Base-by-base conservation (phyloP, 2,113 vertebrate species). In the Calyptomena viridis region DNA sequence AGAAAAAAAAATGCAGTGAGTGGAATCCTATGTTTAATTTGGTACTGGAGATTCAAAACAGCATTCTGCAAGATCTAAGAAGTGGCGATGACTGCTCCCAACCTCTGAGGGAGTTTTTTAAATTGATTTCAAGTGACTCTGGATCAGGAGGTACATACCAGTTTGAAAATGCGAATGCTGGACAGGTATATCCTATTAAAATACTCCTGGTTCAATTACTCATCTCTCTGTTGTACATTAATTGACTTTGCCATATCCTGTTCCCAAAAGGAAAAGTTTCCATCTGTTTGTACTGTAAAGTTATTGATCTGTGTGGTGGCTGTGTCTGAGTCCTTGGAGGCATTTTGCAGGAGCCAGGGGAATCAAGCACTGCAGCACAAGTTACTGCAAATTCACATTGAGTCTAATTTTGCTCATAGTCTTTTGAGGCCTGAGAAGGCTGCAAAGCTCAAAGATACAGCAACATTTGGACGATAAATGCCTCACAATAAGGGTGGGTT, bases 181-280 rank as follows among this genome's bases (percentile, higher is more conserved):
- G 42, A 74, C 52, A 80, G 63, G 15, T 71, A 74, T 63, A 77
- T 63, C 59, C 39, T 86, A 35, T 87, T 71, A 92, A 92, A 93
- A 93, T 90, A 95, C 52, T 77, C 49, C 52, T 90, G 79, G 28
- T 68, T 95, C 85, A 95, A 75, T 91, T 93, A 71, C 79, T 96
- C 79, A 72, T 68, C 52, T 90, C 75, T 90, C 90, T 81, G 52
- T 81, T 47, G 37, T 88, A 56, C 90, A 84, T 94, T 69, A 94
- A 80, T 77, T 94, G 75, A 83, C 88, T 88, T 84, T 44, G 44
- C 64, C 82, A 88, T 93, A 71, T 59, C 60, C 33, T 56, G 46
- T 37, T 96, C 86, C 90, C 90, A 64, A 82, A 96, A 90, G 76
- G 56, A 76, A 56, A 88, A 88, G 79, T 90, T 96, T 74, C 75